Evolutionary conservation across 2,888 invertebrate species (phyloP), one percentile per base, ranked within the genome.

Genomic region (Seladonia tumulorum): DNA sequence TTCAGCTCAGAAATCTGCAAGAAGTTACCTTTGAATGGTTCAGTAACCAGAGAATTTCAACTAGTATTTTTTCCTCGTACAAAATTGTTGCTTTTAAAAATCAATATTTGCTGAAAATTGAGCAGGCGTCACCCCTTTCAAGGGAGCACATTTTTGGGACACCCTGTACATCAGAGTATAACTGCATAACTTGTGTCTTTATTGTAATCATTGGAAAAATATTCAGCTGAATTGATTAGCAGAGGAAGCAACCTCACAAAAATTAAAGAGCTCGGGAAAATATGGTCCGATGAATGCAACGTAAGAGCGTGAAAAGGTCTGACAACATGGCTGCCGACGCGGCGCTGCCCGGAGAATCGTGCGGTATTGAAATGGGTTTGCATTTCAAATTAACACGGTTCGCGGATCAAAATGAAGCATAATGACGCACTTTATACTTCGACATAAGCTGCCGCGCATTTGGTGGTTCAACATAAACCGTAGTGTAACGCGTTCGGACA

Each of bases 361-460:
- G 72, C 77, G n/a, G 57, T 77, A 83, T 83, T 45, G 77, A 49
- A 70, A 84, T 83, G 73, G 83, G 79, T 85, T 84, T 84, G 85
- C 84, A 85, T 79, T 76, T 85, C 79, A 85, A 79, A 85, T 85
- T 85, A 83, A 85, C 79, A 85, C 84, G 84, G 79, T 85, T 68
- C 66, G 71, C 29, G 75, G 84, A 83, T 83, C 84, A 84, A 79
- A 83, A 85, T 79, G 84, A 72, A 85, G 75, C 76, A 85, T 85
- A 85, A 85, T 85, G 76, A 76, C 76, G 79, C 79, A 76, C 85
- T 83, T 83, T 84, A 79, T 85, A 83, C 84, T 85, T 83, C 66
- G 49, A 35, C 76, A 79, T 76, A 83, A 72, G 76, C 57, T 66
- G 76, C 72, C 45, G 79, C 49, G 72, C 66, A 35, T 85, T 85